phyloP scores from a whole-genome alignment of 2,888 invertebrate species.

The Sminthurides aquaticus region DNA sequence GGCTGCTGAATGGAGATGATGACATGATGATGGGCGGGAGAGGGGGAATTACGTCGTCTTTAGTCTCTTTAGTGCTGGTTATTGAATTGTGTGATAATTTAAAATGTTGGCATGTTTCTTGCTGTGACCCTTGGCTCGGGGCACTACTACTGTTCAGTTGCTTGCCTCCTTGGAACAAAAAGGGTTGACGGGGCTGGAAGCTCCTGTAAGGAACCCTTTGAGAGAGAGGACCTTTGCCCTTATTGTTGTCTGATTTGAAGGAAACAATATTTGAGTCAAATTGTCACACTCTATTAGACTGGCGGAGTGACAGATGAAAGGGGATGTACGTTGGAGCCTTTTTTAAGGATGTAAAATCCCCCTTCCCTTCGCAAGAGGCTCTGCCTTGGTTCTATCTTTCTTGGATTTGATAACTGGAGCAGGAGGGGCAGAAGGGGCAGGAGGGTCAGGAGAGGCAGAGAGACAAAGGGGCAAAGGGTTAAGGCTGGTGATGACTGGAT shows the following conservation, averaged over 20 bases:
- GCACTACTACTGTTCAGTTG: not conserved
- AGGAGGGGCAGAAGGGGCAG: not conserved
- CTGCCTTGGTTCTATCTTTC: too few relatives aligned
- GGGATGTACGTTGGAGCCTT: not conserved
- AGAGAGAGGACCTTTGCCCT: conserved; percentile 22
- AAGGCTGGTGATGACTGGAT: too few relatives aligned
- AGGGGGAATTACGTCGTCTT: too few relatives aligned
- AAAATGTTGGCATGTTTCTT: conserved; percentile 18
- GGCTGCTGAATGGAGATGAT: too few relatives aligned
- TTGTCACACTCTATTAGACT: conserved; percentile 44
- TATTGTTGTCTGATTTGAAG: conserved; percentile 38
- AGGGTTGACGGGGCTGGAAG: conserved; percentile 22
- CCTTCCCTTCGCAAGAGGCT: too few relatives aligned
- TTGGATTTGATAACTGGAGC: not conserved
- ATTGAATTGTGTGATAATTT: not conserved
- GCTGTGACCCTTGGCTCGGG: conserved; percentile 13
- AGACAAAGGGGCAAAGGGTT: not conserved
- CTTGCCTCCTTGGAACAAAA: conserved; percentile 20
- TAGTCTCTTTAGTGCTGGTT: too few relatives aligned
- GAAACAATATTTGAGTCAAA: conserved; percentile 44
- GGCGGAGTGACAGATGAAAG: conserved; percentile 21
- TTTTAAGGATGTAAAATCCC: too few relatives aligned
- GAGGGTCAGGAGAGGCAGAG: not conserved
- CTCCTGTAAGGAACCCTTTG: conserved; percentile 29
- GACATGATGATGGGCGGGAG: conserved; percentile 1